Conservation (phyloP, 2,113 vertebrate species). For the Cheilinus undulatus region DNA sequence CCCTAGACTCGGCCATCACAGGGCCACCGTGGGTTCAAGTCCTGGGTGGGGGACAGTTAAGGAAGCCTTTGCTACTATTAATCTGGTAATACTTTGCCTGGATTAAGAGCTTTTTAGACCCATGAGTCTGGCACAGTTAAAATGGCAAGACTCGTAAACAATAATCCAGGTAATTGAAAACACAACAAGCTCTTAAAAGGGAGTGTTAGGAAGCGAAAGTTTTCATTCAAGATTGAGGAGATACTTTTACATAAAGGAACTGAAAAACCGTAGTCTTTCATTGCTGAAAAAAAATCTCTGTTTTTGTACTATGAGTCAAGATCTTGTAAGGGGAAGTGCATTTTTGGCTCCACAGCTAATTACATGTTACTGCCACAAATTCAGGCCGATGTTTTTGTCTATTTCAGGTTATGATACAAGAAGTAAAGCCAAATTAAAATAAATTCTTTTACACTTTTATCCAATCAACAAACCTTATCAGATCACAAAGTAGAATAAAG, state of each 20-base stretch:
- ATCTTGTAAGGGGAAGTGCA: conserved; percentile 59
- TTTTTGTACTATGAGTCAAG: conserved; percentile 26
- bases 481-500: conserved; percentile 1
- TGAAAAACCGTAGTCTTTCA: conserved; percentile 24
- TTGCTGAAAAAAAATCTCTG: conserved; percentile 15
- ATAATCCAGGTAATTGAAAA: conserved; percentile 51
- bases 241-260: conserved; percentile 4
- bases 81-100: conserved; percentile 58
- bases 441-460: conserved; percentile 12
- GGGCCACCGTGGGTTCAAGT: conserved; percentile 73
- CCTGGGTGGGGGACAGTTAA: conserved; percentile 60
- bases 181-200: conserved; percentile 34
- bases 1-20: conserved; percentile 71
- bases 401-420: conserved; percentile 66
- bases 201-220: conserved; percentile 7
- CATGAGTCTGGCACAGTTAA: conserved; percentile 22
- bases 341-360: conserved; percentile 71
- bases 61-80: conserved; percentile 49
- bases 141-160: conserved; percentile 18
- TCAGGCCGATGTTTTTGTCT: conserved; percentile 55
- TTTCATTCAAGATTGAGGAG: not conserved
- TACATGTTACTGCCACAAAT: conserved; percentile 65
- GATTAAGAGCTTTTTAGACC: conserved; percentile 63
- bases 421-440: conserved; percentile 31
- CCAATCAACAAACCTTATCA: conserved; percentile 11